These are phyloP conservation scores for Heliconius charithonia DNA, from an alignment of 2,888 invertebrate genomes.

Conservation along the genomic window DNA sequence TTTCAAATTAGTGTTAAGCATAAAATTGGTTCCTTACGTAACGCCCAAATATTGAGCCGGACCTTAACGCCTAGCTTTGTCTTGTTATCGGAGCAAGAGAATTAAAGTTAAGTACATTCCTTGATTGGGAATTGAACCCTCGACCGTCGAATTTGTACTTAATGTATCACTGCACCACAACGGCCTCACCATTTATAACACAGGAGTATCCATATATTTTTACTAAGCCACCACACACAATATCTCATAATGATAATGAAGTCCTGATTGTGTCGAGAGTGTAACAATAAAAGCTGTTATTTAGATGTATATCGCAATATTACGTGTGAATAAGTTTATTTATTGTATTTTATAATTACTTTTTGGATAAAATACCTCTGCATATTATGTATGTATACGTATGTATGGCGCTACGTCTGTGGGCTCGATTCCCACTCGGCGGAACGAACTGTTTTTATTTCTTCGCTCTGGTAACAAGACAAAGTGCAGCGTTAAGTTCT, in stretches of 20 bases:
- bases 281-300: constrained; percentile 37
- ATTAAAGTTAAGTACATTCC: no score
- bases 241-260: constrained; percentile 10
- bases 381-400: neutral
- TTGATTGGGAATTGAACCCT: no score
- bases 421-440: neutral
- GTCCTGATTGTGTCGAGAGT: constrained; percentile 19
- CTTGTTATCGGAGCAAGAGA: no score
- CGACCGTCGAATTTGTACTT: no score
- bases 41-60: no score
- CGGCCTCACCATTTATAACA: neutral
- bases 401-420: neutral
- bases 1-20: no score
- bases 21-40: no score
- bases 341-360: constrained; percentile 37
- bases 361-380: constrained; percentile 5
- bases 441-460: no score
- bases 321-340: constrained; percentile 41
- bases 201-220: neutral
- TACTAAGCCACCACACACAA: neutral
- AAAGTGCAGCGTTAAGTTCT: no score
- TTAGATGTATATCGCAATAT: constrained; percentile 40
- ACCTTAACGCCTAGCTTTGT: no score
- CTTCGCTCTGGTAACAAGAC: no score
- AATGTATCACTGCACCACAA: no score